Base-by-base conservation (phyloP, 2,888 invertebrate species). In the Micropterix aruncella region DNA sequence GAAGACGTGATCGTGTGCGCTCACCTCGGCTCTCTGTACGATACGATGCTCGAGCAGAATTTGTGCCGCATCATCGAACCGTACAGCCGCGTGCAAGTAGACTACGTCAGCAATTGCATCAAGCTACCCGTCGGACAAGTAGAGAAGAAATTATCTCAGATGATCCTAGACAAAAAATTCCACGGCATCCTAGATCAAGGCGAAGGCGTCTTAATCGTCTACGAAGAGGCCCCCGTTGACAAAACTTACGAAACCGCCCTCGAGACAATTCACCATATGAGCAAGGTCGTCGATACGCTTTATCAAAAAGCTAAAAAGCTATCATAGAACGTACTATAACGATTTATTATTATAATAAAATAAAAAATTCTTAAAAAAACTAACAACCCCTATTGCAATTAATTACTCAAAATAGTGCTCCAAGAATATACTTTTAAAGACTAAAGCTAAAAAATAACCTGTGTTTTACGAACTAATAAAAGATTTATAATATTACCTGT, bases 251-350 rank as follows among this genome's bases (percentile, higher is more conserved):
- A 94, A 73, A 89, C 91, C 58, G 93, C 96, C 46, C 73, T 99
- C 61, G 94, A 94, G 64, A 95, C 95, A 49, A 92, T 99, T 64
- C 94, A 95, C 63, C 94, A 90, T 66, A 95, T 99, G 94, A 94
- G 96, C 57, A 96, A 96, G 78, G 99, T 99, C 58, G 96, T 99
- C 55, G 99, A 99, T 69, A 93, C 96, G 43, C 79, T 99, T 55
- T 99, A 97, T 74, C 93, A 94, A 76, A 96, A 96, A 74, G 96
- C 97, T 53, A 96, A 97, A 75, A 96, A 96, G 70, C 79, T 99
- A 53, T 92, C 93, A 70, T 95, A 85, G 73, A 47, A n/a, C n/a
- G n/a, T n/a, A n/a, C n/a, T 27, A 27, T 27, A 7, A 27, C 5
- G 12, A 5, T 12, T 27, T 7, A 27, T 7, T 7, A 27, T 27